phyloP scores from a whole-genome alignment of 2,113 vertebrate genomes.

The Carollia perspicillata region DNA sequence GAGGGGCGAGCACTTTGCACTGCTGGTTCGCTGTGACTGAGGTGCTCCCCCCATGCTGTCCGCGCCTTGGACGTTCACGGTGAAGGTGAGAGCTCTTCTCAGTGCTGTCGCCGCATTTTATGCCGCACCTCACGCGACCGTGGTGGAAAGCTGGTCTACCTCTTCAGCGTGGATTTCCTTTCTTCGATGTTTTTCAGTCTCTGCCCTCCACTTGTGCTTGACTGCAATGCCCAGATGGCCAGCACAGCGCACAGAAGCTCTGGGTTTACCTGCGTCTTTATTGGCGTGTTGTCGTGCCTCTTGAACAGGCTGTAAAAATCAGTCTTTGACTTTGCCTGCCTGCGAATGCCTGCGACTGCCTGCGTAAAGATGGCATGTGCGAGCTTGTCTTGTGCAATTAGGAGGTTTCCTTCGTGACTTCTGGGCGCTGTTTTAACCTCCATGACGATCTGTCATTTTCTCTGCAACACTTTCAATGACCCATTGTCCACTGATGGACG shows the following conservation, averaged over 20 bases:
- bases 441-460: background rate
- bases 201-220: background rate
- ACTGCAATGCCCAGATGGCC: background rate
- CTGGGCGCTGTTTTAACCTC: background rate
- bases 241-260: background rate
- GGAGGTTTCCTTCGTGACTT: background rate
- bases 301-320: background rate
- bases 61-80: background rate
- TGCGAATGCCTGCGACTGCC: background rate
- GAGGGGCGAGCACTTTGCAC: background rate
- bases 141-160: background rate
- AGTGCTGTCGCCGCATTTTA: background rate
- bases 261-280: background rate
- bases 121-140: fast-evolving
- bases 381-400: conserved; percentile 21
- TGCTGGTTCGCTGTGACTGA: background rate
- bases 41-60: background rate
- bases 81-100: background rate
- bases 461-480: background rate
- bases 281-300: background rate
- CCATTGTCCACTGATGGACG: background rate
- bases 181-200: background rate
- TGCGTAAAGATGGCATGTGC: background rate
- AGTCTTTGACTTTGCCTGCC: background rate
- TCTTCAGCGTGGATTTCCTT: background rate